Evolutionary conservation across 2,113 vertebrate genomes (phyloP).

Genomic region (Zosterops borbonicus): DNA sequence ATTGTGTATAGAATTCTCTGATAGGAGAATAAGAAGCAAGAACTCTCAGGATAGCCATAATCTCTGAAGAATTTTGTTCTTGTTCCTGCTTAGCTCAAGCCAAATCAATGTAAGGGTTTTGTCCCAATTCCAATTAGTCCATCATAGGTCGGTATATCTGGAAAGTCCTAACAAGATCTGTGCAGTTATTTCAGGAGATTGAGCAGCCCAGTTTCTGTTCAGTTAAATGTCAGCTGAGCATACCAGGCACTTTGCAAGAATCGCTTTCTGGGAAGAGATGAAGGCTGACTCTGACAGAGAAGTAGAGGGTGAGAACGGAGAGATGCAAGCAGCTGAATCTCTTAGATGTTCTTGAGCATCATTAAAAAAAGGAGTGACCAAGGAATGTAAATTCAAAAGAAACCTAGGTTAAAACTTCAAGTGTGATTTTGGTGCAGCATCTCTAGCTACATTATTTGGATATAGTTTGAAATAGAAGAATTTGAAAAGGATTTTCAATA

Average conservation of each 20-base stretch:
- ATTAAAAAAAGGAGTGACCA: background rate
- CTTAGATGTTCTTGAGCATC: background rate
- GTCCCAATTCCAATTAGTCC: constrained; percentile 4
- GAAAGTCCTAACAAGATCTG: background rate
- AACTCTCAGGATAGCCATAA: background rate
- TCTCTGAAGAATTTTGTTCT: background rate
- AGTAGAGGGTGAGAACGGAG: background rate
- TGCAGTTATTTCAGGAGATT: constrained; percentile 3
- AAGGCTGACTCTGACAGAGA: constrained; percentile 16
- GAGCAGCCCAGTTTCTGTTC: constrained; percentile 9
- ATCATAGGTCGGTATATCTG: background rate
- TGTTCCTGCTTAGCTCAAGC: background rate
- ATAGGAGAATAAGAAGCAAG: background rate
- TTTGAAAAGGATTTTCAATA: background rate
- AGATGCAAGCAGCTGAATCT: background rate
- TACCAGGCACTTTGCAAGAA: background rate
- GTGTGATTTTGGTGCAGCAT: background rate
- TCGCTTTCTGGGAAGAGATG: background rate
- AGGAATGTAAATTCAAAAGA: background rate
- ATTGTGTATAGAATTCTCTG: background rate
- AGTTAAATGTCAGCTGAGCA: constrained; percentile 11
- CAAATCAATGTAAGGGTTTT: background rate
- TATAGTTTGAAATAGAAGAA: background rate
- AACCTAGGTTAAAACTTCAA: background rate
- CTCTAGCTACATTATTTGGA: background rate